These are phyloP conservation scores for Parazoanthus atlanticus DNA, from an alignment of 92 coral and sea anemone species.

Conservation along the genomic window DNA sequence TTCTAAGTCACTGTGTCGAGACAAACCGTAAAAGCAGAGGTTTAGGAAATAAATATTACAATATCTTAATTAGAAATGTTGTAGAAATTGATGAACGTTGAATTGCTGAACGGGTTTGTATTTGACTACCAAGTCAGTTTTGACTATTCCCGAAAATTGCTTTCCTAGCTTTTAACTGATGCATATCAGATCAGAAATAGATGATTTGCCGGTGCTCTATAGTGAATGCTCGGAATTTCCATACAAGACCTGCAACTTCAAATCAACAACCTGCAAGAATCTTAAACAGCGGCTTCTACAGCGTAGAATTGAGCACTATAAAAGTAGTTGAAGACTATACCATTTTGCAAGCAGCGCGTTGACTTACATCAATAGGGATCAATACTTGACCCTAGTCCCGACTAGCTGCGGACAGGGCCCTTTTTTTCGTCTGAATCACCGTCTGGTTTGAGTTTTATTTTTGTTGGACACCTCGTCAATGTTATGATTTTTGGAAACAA, in stretches of 20 bases:
- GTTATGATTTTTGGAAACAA: constrained; percentile 19
- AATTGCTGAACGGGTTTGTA: not conserved
- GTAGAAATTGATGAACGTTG: not conserved
- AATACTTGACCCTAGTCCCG: not conserved
- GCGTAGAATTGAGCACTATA: not conserved
- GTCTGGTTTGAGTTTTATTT: not conserved
- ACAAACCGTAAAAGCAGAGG: not conserved
- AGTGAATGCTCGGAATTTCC: not conserved
- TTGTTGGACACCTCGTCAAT: constrained; percentile 30
- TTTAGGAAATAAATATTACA: not conserved
- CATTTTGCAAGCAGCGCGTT: not conserved
- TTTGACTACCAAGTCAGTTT: not conserved
- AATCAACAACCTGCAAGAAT: constrained; percentile 1
- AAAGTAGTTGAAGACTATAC: not conserved
- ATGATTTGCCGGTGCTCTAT: constrained; percentile 23
- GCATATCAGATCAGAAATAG: constrained; percentile 18
- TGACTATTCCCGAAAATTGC: not conserved
- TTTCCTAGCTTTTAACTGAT: constrained; percentile 7
- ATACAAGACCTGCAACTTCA: constrained; percentile 25
- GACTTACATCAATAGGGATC: too few relatives aligned
- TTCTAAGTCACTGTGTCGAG: not conserved
- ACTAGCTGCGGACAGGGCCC: not conserved
- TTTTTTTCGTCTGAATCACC: not conserved
- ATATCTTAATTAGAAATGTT: too few relatives aligned
- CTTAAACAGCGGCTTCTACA: constrained; percentile 10